phyloP scores from a whole-genome alignment of 1,140 invertebrate genomes.

The Drosophila ogumai region DNA sequence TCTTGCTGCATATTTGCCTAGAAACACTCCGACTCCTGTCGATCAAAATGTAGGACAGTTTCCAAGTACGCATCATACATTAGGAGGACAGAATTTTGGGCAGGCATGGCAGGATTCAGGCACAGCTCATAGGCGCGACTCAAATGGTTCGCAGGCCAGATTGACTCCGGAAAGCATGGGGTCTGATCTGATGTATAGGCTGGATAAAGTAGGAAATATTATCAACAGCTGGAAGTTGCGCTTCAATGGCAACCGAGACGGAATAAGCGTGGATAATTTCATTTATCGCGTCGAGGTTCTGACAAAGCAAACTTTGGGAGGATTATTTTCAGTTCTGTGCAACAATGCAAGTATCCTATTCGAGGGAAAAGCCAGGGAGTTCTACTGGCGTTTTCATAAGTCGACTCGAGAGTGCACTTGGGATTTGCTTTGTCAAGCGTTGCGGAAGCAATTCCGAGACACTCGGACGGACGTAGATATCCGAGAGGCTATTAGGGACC shows the following conservation, averaged over 20 bases:
- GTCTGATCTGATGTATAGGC: neutral
- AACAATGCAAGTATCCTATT: neutral
- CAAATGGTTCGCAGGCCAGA: neutral
- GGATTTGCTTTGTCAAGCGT: no score
- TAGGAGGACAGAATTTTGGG: neutral
- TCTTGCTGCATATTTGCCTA: no score
- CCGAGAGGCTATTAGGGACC: neutral
- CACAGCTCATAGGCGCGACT: neutral
- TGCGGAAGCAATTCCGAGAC: no score
- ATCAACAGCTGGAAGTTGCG: conserved; percentile 13
- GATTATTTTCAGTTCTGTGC: neutral
- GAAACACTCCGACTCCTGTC: no score
- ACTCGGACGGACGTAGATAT: conserved; percentile 2
- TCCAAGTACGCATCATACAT: no score
- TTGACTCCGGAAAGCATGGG: neutral
- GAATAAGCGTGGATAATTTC: conserved; percentile 1
- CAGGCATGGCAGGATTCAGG: neutral
- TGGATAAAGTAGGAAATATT: neutral
- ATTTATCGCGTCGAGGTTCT: conserved; percentile 1
- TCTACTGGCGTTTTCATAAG: conserved; percentile 5
- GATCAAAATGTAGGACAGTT: no score
- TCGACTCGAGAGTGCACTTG: no score
- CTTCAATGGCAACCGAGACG: conserved; percentile 3
- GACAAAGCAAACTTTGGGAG: neutral
- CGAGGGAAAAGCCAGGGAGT: neutral